Evolutionary conservation across 2,888 invertebrate genomes (phyloP), one percentile per base, ranked within the genome.

Genomic region (Hydrotaea diabolus): DNA sequence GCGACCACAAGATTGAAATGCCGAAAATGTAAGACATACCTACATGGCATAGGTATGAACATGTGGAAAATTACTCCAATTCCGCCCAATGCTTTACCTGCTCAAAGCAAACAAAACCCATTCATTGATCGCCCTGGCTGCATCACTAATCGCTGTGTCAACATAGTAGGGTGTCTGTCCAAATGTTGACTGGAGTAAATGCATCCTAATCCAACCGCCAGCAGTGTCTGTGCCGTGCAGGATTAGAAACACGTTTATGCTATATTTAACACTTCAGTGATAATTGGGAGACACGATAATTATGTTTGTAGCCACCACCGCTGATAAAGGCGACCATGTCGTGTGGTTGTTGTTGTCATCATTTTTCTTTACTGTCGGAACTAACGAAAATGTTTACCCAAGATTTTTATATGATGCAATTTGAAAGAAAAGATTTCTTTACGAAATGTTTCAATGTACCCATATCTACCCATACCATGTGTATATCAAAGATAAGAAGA

Each of bases 211-310:
- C 59, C 59, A 66, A 43, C 21, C 43, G 23, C 21, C 46, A 66
- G 7, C 39, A 39, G 9, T 0, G 15, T 19, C 21, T 2, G 23
- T 23, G 11, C 19, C 9, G 21, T 66, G 17, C 66, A 66, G 66
- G 66, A 66, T 43, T 66, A 66, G 39, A 39, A 43, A 66, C 21
- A 43, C 36, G 39, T 21, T 36, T 23, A 69, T 46, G 43, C 21
- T 46, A 69, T 21, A 69, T 69, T 69, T 69, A 43, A 69, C 69
- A 69, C 46, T 19, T 21, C 23, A 19, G 69, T 69, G 69, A 69
- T 69, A 69, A 69, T 69, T 69, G 69, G 23, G n/a, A 17, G 19
- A 69, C 69, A 46, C 21, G 69, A 69, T 69, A 46, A 69, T 69
- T 69, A 69, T 69, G 69, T 69, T 69, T 69, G 21, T 11, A 46